Evolutionary conservation across 1,140 invertebrate genomes (phyloP), one percentile per base, ranked within the genome.

Genomic region (Drosophila auraria): DNA sequence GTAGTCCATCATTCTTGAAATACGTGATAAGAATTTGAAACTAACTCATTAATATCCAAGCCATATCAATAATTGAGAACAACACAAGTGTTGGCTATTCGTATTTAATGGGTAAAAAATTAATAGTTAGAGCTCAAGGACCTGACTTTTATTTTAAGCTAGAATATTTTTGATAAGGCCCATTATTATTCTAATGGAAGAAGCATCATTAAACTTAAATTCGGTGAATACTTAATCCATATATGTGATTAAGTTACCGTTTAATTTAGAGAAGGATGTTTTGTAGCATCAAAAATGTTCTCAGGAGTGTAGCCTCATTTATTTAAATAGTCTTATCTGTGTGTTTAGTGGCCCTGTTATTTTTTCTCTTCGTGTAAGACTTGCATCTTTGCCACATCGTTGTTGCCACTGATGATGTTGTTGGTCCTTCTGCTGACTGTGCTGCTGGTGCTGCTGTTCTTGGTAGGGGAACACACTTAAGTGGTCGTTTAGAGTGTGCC

Each of bases 401-500:
- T 63, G 77, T 83, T 76, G 83, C 51, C 72, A 63, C 45, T 78
- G 64, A 54, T 68, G 64, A 25, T 80, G 59, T 69, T 45, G 62
- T 23, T 60, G 61, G 42, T 73, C 49, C 54, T 57, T 57, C 36
- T 57, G 54, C 54, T 57, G 54, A 57, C 60, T 53, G 23, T 68
- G 38, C 42, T 61, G 30, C 17, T 63, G 51, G 2, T 76, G 42
- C 15, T 72, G 59, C 33, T 69, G 65, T 23, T 76, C 66, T 73
- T 83, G 80, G 49, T 65, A 70, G 66, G 80, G 65, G 70, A 82
- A 87, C 73, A 90, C 86, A 91, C 87, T 90, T 90, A 90, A 90
- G 86, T 90, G 86, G 82, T 86, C 86, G 87, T 71, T 89, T 84
- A 82, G 86, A 82, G 86, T 84, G 64, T 56, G 71, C 82, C 60